Percentiles rank a stretch among this genome's conserved stretches.
These are phyloP conservation scores for Euproctis similis DNA, from an alignment of 2,888 invertebrate species.

Conservation along the genomic window DNA sequence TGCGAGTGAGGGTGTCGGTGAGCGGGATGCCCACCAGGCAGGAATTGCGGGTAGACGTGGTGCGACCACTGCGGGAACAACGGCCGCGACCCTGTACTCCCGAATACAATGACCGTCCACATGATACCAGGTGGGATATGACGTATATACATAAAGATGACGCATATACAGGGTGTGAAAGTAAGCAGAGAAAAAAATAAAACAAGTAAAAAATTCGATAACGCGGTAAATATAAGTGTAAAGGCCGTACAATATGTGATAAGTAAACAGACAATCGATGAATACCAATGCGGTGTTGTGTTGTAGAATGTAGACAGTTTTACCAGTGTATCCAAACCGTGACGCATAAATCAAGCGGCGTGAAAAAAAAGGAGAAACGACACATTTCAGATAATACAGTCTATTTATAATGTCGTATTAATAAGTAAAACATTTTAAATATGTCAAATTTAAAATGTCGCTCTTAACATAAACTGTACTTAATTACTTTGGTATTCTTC, in stretches of 20 bases:
- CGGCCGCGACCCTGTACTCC: conserved; percentile 79
- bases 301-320: conserved; percentile 56
- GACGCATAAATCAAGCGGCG: conserved; percentile 73
- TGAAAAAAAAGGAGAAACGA: conserved; percentile 74
- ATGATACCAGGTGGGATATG: conserved; percentile 9
- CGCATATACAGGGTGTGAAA: conserved; percentile 3
- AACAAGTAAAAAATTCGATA: conserved; percentile 18
- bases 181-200: conserved; percentile 5
- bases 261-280: conserved; percentile 24
- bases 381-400: conserved; percentile 66
- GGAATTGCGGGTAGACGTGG: conserved; percentile 95
- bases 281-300: conserved; percentile 37
- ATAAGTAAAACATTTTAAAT: conserved; percentile 36
- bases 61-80: conserved; percentile 96
- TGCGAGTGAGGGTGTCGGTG: conserved; percentile 74
- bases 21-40: conserved; percentile 90
- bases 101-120: conserved; percentile 3
- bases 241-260: conserved; percentile 13
- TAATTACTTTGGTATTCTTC: not conserved
- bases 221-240: conserved; percentile 14
- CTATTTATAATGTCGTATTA: too few species aligned
- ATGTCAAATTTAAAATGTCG: conserved; percentile 35
- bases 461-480: conserved; percentile 33
- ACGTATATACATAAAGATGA: conserved; percentile 1
- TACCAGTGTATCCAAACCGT: conserved; percentile 74